These are phyloP conservation scores for Crypturellus undulatus DNA, from an alignment of 2,113 vertebrate species.

Conservation along the genomic window DNA sequence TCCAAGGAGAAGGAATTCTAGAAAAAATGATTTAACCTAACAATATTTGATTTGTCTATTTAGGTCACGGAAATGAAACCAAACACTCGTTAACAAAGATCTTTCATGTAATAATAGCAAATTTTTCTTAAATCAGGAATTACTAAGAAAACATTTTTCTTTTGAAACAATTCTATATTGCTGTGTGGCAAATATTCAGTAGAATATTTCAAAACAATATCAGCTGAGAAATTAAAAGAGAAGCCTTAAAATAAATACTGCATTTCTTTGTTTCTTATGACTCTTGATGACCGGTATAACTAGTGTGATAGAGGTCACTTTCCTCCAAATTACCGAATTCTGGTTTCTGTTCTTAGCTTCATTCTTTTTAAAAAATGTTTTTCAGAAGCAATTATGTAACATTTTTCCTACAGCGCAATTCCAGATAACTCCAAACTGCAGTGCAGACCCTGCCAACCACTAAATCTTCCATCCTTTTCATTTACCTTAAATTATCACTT, in stretches of 20 bases:
- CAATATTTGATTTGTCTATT: conserved; percentile 34
- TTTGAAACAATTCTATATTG: background rate
- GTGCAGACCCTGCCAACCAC: background rate
- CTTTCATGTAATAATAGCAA: background rate
- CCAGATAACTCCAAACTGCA: background rate
- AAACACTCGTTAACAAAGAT: background rate
- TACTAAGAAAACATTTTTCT: background rate
- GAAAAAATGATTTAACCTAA: conserved; percentile 18
- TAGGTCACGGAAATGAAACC: conserved; percentile 22
- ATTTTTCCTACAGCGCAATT: background rate
- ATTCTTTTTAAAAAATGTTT: background rate
- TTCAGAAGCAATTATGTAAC: background rate
- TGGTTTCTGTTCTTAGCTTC: background rate
- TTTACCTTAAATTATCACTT: background rate
- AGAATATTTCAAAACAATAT: background rate
- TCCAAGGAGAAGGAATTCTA: conserved; percentile 35
- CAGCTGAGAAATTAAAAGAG: background rate
- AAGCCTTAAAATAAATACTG: background rate
- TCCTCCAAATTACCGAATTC: background rate
- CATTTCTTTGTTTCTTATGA: background rate
- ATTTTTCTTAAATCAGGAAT: background rate
- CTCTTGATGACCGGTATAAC: background rate
- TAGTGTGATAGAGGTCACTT: background rate
- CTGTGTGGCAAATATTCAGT: background rate
- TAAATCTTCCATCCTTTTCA: background rate